A percentile compares a stretch with the other conserved stretches of the same genome.
phyloP scores from a whole-genome alignment of 2,888 invertebrate species.

The Rotaria socialis region DNA sequence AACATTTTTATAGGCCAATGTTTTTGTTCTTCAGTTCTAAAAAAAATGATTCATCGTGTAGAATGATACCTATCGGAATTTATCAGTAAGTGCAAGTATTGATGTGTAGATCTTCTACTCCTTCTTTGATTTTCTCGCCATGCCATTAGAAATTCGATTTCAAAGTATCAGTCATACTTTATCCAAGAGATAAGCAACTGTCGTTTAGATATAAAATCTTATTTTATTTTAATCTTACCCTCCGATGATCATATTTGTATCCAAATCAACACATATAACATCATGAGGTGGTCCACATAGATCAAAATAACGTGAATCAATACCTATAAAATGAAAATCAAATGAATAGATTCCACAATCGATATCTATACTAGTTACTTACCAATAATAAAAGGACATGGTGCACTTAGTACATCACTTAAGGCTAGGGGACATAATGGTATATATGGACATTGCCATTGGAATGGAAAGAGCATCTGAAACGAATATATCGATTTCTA shows the following conservation, averaged over 20 bases:
- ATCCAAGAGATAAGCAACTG: too few relatives aligned
- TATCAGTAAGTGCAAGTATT: too few relatives aligned
- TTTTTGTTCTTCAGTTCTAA: slow-evolving; percentile 75
- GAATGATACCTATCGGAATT: too few relatives aligned
- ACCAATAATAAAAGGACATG: slow-evolving; percentile 88
- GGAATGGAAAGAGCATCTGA: slow-evolving; percentile 86
- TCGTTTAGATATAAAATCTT: too few relatives aligned
- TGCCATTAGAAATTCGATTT: too few relatives aligned
- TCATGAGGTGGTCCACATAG: slow-evolving; percentile 84
- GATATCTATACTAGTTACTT: slow-evolving; percentile 47
- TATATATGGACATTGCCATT: slow-evolving; percentile 99
- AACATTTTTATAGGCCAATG: slow-evolving; percentile 65
- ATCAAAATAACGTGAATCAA: slow-evolving; percentile 94
- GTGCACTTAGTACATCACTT: slow-evolving; percentile 92
- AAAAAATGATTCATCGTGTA: slow-evolving; percentile 44
- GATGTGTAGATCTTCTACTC: too few relatives aligned
- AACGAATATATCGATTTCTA: slow-evolving; percentile 40
- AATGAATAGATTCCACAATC: too few relatives aligned
- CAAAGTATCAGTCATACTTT: too few relatives aligned
- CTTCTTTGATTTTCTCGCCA: too few relatives aligned
- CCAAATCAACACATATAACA: slow-evolving; percentile 94
- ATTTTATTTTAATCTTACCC: slow-evolving; percentile 46
- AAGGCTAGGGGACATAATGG: slow-evolving; percentile 91
- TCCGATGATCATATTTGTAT: slow-evolving; percentile 85
- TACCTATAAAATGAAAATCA: slow-evolving; percentile 62